Evolutionary conservation across 2,113 vertebrate genomes (phyloP).

Genomic region (Malaclemys terrapin): DNA sequence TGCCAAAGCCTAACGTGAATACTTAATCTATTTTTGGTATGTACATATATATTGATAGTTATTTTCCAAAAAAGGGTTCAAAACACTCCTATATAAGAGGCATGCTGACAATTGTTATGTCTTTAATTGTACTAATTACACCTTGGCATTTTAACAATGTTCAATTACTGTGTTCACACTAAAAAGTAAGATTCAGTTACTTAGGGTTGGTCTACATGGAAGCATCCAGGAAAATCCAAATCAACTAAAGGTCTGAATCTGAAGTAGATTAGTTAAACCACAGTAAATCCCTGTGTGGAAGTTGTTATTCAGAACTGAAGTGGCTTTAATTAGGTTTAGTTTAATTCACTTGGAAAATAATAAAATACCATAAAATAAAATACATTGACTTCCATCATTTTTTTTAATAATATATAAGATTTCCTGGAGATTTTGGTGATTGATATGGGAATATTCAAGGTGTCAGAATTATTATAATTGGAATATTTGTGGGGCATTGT

Average conservation of each 20-base stretch:
- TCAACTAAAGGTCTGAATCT: no score
- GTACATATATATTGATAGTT: background rate
- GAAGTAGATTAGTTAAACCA: no score
- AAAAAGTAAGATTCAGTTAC: background rate
- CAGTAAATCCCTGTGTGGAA: no score
- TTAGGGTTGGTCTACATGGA: background rate
- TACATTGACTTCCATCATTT: no score
- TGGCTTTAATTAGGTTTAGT: no score
- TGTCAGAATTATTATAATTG: background rate
- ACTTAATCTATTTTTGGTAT: background rate
- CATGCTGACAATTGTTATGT: background rate
- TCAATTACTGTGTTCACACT: background rate
- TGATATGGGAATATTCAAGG: background rate
- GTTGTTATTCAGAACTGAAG: no score
- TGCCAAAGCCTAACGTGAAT: background rate
- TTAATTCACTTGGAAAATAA: no score
- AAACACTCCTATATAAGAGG: background rate
- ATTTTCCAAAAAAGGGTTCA: background rate
- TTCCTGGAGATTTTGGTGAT: background rate
- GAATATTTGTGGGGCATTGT: background rate
- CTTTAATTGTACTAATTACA: background rate
- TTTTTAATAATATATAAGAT: no score
- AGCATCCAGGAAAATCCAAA: background rate
- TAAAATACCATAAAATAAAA: no score
- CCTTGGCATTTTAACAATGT: background rate